Base-by-base conservation (phyloP, 2,113 vertebrate genomes). In the Genyomyrus donnyi region DNA sequence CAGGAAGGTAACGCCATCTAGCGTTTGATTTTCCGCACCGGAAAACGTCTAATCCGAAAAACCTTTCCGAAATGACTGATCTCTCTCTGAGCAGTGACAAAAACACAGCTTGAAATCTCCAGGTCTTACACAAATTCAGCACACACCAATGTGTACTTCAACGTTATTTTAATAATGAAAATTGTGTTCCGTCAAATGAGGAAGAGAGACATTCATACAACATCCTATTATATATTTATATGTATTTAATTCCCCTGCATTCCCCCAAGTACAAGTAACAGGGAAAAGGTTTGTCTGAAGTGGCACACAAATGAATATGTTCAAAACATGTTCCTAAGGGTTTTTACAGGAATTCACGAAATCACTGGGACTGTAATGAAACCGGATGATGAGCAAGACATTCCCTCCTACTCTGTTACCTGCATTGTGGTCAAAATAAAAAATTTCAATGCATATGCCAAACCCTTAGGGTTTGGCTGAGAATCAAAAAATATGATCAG, bases 211-310 rank as follows among this genome's bases (percentile, higher is more conserved):
- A 95, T 95, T 93, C 91, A 27, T 93, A 93, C 91, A 93, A 95
- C 93, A 95, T 92, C 96, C 96, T 96, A 97, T 96, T 97, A 96
- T 90, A 90, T 91, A 85, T 89, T 85, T 92, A 42, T 42, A 80
- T 80, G 39, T 77, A 88, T 91, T 92, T 93, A 91, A 93, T 91
- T 93, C 92, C 93, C 93, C 93, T 93, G 93, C 93, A 93, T 91
- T 91, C 89, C 96, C 96, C 96, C 96, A 97, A 97, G 96, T 96
- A 97, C 97, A 97, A 97, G 97, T 97, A 97, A 97, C 97, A 97
- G 96, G 97, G 96, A 96, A 97, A 97, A 96, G 74, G 85, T 95
- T 96, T 80, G 97, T 97, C 96, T 97, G 96, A 96, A 96, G 96
- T 96, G 96, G 96, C 96, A 96, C 96, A 96, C 96, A 96, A 96